Conservation (phyloP, 2,888 invertebrate species). For the Yponomeuta cagnagella region DNA sequence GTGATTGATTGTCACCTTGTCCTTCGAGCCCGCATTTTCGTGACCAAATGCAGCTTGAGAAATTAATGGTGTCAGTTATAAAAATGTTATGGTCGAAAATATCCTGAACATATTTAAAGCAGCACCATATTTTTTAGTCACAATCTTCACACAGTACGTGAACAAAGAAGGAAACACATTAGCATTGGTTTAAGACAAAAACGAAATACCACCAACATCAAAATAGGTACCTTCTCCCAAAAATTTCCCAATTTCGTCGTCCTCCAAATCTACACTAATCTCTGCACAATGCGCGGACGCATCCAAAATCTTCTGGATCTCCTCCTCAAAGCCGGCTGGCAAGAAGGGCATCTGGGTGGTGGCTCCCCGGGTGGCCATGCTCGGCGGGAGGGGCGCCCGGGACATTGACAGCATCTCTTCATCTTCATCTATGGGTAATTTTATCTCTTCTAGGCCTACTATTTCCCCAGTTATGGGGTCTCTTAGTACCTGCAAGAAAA, state of each 20-base stretch:
- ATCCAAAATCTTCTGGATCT: constrained; percentile 61
- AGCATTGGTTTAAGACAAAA: too few relatives aligned
- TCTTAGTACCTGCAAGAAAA: constrained; percentile 74
- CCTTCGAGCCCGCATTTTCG: too few relatives aligned
- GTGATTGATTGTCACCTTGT: too few relatives aligned
- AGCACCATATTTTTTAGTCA: too few relatives aligned
- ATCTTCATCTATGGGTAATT: constrained; percentile 60
- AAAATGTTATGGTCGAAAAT: too few relatives aligned
- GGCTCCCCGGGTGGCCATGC: constrained; percentile 83
- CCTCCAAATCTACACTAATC: constrained; percentile 56
- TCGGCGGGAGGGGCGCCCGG: constrained; percentile 83
- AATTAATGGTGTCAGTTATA: too few relatives aligned
- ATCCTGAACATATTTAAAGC: too few relatives aligned
- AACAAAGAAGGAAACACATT: too few relatives aligned
- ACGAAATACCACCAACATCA: not conserved
- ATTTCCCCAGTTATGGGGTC: constrained; percentile 87
- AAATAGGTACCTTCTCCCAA: constrained; percentile 60
- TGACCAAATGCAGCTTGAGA: too few relatives aligned
- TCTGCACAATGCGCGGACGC: constrained; percentile 46
- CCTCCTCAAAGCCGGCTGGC: constrained; percentile 87
- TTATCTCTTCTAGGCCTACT: constrained; percentile 75
- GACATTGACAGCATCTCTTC: constrained; percentile 80
- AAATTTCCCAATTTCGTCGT: constrained; percentile 60
- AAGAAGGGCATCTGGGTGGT: constrained; percentile 90
- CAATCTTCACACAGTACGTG: too few relatives aligned